Evolutionary conservation across 2,113 vertebrate genomes (phyloP).

Genomic region (Ophthalmolycus amberensis): DNA sequence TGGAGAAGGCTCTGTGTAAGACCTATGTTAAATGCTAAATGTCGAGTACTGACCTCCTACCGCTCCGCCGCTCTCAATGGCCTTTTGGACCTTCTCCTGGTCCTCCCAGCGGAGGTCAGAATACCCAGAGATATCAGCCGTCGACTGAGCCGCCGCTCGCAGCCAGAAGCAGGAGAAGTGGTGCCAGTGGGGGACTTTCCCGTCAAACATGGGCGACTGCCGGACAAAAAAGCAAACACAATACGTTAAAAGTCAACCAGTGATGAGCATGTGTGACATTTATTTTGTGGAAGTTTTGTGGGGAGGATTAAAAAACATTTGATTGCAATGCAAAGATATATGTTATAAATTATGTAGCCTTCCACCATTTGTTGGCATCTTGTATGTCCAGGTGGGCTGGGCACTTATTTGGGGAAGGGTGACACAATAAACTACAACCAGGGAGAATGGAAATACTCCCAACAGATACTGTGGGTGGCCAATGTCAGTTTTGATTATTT

Average conservation of each 20-base stretch:
- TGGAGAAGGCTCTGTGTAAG: not conserved
- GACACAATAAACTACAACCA: not conserved
- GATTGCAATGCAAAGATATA: not conserved
- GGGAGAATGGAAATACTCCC: not conserved
- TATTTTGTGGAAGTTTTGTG: not conserved
- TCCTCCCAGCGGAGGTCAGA: slow-evolving; percentile 95
- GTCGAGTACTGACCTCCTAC: slow-evolving; percentile 64
- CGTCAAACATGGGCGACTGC: slow-evolving; percentile 97
- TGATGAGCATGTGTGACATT: not conserved
- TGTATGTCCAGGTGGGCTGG: not conserved
- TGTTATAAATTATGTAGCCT: not conserved
- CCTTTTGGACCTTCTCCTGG: slow-evolving; percentile 96
- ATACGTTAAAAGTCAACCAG: not conserved
- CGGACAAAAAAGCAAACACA: slow-evolving; percentile 26
- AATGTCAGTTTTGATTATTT: not conserved
- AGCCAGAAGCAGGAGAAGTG: slow-evolving; percentile 99
- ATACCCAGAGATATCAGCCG: slow-evolving; percentile 88
- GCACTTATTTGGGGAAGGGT: too few species aligned
- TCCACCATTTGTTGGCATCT: not conserved
- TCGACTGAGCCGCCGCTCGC: slow-evolving; percentile 85
- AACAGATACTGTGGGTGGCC: not conserved
- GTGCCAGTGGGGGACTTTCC: slow-evolving; percentile 98
- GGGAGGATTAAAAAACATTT: not conserved
- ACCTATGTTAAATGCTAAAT: not conserved
- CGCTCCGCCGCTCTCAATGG: slow-evolving; percentile 90